Percentiles rank a stretch among this genome's conserved stretches.
These are phyloP conservation scores for Cynodonichthys magdalenae DNA, from an alignment of 2,797 vertebrate genomes.

Conservation along the genomic window DNA sequence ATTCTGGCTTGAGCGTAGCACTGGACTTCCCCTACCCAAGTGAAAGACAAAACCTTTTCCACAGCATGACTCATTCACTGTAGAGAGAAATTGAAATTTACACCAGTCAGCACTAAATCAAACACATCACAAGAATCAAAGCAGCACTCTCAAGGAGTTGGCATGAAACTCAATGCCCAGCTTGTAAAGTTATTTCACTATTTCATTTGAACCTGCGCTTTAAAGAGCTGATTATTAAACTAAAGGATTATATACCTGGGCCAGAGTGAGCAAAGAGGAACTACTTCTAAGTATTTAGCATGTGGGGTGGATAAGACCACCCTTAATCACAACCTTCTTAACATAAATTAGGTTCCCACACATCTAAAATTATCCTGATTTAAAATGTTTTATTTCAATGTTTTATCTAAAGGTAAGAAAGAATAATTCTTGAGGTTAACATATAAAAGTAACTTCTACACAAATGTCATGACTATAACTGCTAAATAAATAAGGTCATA, in stretches of 20 bases:
- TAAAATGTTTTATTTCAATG: neutral
- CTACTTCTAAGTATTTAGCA: constrained; percentile 30
- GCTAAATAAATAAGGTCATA: neutral
- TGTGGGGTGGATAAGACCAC: constrained; percentile 29
- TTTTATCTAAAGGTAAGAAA: neutral
- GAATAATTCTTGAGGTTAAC: neutral
- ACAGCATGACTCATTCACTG: constrained; percentile 57
- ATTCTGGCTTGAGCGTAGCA: constrained; percentile 46
- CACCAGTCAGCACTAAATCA: constrained; percentile 63
- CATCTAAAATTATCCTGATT: constrained; percentile 5
- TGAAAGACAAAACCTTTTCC: constrained; percentile 48
- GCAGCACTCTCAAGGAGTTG: constrained; percentile 43
- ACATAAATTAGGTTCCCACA: constrained; percentile 4
- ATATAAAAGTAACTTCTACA: neutral
- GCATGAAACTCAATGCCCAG: constrained; percentile 11
- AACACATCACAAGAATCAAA: constrained; percentile 30
- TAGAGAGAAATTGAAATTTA: constrained; percentile 45
- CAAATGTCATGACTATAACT: neutral
- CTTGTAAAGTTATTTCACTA: constrained; percentile 18
- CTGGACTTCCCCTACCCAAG: constrained; percentile 67
- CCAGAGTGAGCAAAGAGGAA: constrained; percentile 38
- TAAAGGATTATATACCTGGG: constrained; percentile 1
- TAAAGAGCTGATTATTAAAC: constrained; percentile 28
- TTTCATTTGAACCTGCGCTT: constrained; percentile 19
- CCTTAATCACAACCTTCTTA: constrained; percentile 31